Evolutionary conservation across 2,888 invertebrate genomes (phyloP), one percentile per base, ranked within the genome.

Genomic region (Oxycera nigricornis): DNA sequence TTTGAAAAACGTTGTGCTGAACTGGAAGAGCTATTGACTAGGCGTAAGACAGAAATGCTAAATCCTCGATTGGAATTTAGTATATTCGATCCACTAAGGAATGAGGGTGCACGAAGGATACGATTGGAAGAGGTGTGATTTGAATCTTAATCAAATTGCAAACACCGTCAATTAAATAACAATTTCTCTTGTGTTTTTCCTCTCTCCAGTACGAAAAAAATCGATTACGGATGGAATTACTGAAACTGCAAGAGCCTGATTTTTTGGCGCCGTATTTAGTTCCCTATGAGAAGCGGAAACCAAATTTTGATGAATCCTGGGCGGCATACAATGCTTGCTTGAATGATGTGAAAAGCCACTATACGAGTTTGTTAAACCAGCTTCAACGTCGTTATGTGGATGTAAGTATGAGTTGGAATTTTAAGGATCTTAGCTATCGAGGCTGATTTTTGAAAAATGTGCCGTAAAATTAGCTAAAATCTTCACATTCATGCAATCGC

Each of bases 341-440:
- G 52, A 87, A 86, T 70, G 92, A 93, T 80, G 90, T 92, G 78
- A 91, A 90, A 79, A 84, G 88, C 0, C 86, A 88, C 35, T 87
- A 91, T 76, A 84, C 92, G 2, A 86, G 87, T 0, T 85, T 92
- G 50, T 90, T 92, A 17, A 89, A 89, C 76, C 83, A 88, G 39
- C 88, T 94, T 26, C 91, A 92, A 78, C 86, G 86, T 26, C 87
- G 89, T 77, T 92, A 91, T 81, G 91, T 93, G 78, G 86, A 87
- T 85, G 91, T 91, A 80, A 80, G 81, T 74, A n/a, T 78, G 77
- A n/a, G 17, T 30, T 17, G 39, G n/a, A n/a, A n/a, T n/a, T n/a
- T n/a, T n/a, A n/a, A n/a, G n/a, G n/a, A 61, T n/a, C n/a, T n/a
- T n/a, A n/a, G n/a, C n/a, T n/a, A n/a, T n/a, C n/a, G n/a, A n/a